A percentile compares a stretch with the other conserved stretches of the same genome.
phyloP scores from a whole-genome alignment of 2,797 vertebrate species.

The Sitta carolinensis region DNA sequence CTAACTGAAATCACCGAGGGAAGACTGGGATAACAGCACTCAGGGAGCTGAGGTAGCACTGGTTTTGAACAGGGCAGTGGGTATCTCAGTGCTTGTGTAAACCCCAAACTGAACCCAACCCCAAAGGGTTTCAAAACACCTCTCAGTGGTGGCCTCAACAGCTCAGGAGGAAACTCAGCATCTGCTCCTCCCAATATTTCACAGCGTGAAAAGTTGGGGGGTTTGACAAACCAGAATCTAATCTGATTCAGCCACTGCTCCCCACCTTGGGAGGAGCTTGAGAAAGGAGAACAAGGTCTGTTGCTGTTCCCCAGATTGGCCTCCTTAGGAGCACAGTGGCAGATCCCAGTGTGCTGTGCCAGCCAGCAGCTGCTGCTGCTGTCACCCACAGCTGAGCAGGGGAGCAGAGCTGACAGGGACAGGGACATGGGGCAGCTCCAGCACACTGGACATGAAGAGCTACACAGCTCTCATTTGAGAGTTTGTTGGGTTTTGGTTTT shows the following conservation, averaged over 20 bases:
- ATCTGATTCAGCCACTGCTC: neutral
- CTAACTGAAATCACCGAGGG: neutral
- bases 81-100: neutral
- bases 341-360: neutral
- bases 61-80: neutral
- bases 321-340: neutral
- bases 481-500: too few species aligned
- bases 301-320: neutral
- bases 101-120: neutral
- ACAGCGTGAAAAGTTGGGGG: neutral
- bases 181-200: neutral
- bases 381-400: neutral
- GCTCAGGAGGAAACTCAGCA: neutral
- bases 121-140: neutral
- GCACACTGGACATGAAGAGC: neutral
- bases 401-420: neutral
- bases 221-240: neutral
- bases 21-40: neutral
- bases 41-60: fast-evolving
- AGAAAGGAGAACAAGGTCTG: neutral
- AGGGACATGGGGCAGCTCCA: neutral
- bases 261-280: neutral
- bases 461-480: neutral
- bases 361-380: neutral
- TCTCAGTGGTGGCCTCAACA: neutral